phyloP scores from a whole-genome alignment of 1,140 invertebrate species.

The Diabrotica undecimpunctata region DNA sequence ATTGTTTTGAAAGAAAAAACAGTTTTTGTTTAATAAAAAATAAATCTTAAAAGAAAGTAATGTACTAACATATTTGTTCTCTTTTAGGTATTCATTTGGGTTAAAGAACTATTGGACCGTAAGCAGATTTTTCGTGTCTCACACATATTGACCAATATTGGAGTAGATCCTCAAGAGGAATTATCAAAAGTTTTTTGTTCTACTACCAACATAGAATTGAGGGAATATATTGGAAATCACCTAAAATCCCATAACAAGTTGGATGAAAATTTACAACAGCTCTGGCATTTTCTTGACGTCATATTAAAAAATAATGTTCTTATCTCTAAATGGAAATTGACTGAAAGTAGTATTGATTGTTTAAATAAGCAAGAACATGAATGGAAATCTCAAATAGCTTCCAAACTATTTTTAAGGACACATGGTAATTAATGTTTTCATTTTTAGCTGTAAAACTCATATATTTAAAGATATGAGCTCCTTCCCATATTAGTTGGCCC shows the following conservation, averaged over 20 bases:
- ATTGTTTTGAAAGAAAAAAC: no score
- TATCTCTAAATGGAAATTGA: conserved; percentile 26
- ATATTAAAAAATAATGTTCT: conserved; percentile 47
- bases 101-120: conserved; percentile 56
- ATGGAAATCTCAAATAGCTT: conserved; percentile 54
- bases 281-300: conserved; percentile 58
- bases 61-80: not conserved
- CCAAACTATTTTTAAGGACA: conserved; percentile 52
- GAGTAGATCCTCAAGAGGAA: conserved; percentile 55
- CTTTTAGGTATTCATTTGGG: conserved; percentile 58
- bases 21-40: no score
- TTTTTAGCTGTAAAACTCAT: not conserved
- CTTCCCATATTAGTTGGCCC: no score
- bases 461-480: no score
- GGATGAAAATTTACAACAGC: conserved; percentile 49
- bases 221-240: conserved; percentile 59
- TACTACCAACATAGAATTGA: conserved; percentile 50
- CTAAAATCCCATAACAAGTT: conserved; percentile 52
- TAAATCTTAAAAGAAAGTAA: not conserved
- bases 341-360: conserved; percentile 32
- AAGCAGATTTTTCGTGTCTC: conserved; percentile 61
- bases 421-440: conserved; percentile 48
- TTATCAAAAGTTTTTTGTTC: conserved; percentile 54
- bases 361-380: conserved; percentile 48
- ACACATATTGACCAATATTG: conserved; percentile 60